A percentile compares a stretch with the other conserved stretches of the same genome.
phyloP scores from a whole-genome alignment of 2,797 vertebrate genomes.

The Oophaga sylvatica region DNA sequence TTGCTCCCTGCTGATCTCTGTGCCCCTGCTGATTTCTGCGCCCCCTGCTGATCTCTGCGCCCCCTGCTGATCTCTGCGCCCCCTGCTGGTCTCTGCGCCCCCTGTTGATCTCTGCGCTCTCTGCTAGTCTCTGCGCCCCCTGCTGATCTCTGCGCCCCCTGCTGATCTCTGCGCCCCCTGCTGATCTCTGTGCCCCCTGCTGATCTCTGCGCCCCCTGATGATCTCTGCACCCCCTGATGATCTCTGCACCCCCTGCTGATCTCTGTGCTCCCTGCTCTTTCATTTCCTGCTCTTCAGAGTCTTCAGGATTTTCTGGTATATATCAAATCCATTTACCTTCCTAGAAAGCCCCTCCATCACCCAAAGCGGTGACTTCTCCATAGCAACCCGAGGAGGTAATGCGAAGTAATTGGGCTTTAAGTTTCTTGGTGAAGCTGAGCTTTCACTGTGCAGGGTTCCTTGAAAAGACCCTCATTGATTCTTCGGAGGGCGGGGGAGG shows the following conservation, averaged over 20 bases:
- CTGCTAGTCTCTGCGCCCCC: too few species aligned
- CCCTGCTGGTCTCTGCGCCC: too few species aligned
- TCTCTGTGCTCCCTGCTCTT: not conserved
- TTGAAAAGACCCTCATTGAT: slow-evolving; percentile 44
- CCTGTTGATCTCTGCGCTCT: too few species aligned
- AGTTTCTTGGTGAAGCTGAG: slow-evolving; percentile 18
- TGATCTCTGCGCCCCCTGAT: too few species aligned
- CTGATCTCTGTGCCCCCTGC: slow-evolving; percentile 6
- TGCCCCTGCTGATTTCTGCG: too few species aligned
- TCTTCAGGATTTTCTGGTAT: slow-evolving; percentile 15
- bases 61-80: too few species aligned
- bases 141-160: too few species aligned
- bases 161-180: too few species aligned
- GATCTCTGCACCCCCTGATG: too few species aligned
- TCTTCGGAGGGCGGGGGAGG: slow-evolving; percentile 21
- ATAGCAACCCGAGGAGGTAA: slow-evolving; percentile 36
- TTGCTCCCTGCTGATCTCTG: too few species aligned
- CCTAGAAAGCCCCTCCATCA: not conserved
- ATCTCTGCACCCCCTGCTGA: too few species aligned
- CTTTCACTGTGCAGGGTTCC: slow-evolving; percentile 10
- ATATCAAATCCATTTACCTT: not conserved
- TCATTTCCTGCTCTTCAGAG: not conserved
- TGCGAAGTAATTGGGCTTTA: slow-evolving; percentile 3
- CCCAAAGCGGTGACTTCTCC: slow-evolving; percentile 15
- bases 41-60: too few species aligned